phyloP scores from a whole-genome alignment of 1,140 invertebrate genomes.

The Sinella curviseta region DNA sequence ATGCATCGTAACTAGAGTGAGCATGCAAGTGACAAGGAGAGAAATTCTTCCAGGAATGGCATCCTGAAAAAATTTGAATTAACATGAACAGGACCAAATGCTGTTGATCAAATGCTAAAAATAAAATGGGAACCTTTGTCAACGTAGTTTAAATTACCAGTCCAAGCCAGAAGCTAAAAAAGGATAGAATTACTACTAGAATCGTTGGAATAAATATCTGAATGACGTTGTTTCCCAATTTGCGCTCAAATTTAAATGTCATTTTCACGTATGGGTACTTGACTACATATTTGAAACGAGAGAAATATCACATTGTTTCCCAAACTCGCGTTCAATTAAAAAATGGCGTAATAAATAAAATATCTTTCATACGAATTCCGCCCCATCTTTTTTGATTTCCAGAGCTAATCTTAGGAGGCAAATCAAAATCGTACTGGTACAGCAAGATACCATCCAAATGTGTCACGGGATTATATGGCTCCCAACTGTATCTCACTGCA shows the following conservation, averaged over 20 bases:
- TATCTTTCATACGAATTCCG: not conserved
- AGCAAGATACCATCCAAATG: not conserved
- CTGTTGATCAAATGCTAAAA: not conserved
- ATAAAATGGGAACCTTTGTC: not conserved
- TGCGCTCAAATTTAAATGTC: conserved; percentile 76
- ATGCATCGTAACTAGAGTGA: conserved; percentile 36
- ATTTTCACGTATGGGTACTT: conserved; percentile 70
- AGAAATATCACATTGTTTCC: too few relatives aligned
- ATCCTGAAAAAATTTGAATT: not conserved
- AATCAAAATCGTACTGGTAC: not conserved
- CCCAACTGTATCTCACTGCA: not conserved
- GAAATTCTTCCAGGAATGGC: conserved; percentile 31
- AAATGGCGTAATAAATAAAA: not conserved
- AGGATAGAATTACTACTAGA: conserved; percentile 80
- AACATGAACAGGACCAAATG: not conserved
- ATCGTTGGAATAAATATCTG: conserved; percentile 84
- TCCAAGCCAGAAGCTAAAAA: conserved; percentile 85
- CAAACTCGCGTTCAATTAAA: too few relatives aligned
- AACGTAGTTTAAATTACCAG: conserved; percentile 58
- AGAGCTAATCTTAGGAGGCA: not conserved
- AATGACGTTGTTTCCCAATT: conserved; percentile 82
- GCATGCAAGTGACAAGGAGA: conserved; percentile 33
- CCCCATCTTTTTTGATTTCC: not conserved
- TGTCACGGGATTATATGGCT: not conserved
- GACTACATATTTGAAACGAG: not conserved